Percentiles rank a stretch among this genome's conserved stretches.
These are phyloP conservation scores for Polyergus mexicanus DNA, from an alignment of 1,140 invertebrate genomes.

Conservation along the genomic window DNA sequence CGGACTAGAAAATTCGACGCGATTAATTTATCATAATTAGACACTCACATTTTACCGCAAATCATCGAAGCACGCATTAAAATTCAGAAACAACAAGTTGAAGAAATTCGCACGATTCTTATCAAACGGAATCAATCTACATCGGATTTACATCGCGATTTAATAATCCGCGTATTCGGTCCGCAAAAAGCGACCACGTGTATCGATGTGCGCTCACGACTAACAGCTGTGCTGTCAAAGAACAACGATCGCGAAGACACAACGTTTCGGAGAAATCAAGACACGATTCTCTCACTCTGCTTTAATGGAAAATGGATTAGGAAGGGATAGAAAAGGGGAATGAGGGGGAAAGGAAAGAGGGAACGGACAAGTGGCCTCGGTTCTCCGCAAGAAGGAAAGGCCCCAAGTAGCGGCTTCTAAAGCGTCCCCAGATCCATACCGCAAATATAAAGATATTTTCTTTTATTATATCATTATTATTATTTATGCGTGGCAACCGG, in stretches of 20 bases:
- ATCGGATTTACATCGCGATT: slow-evolving; percentile 22
- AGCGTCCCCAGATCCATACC: too few species aligned
- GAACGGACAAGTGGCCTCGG: slow-evolving; percentile 18
- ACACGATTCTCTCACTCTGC: slow-evolving; percentile 22
- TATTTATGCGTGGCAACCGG: too few species aligned
- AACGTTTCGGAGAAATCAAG: slow-evolving; percentile 68
- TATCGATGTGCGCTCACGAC: slow-evolving; percentile 56
- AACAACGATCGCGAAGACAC: slow-evolving; percentile 24
- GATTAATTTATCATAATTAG: slow-evolving; percentile 1
- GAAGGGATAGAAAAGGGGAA: not conserved
- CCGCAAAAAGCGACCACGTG: slow-evolving; percentile 63
- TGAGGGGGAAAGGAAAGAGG: not conserved
- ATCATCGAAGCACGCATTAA: too few species aligned
- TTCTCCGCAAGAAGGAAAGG: slow-evolving; percentile 10
- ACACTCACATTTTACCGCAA: not conserved
- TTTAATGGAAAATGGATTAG: not conserved
- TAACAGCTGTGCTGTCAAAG: slow-evolving; percentile 65
- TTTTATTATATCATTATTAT: too few species aligned
- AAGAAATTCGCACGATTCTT: not conserved
- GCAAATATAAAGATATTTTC: too few species aligned
- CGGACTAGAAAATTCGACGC: not conserved
- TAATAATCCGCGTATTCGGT: not conserved
- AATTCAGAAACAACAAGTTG: not conserved
- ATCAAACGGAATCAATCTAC: not conserved
- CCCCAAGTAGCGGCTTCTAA: too few species aligned